Evolutionary conservation across 2,888 invertebrate species (phyloP).

Genomic region (Trisateles emortualis): DNA sequence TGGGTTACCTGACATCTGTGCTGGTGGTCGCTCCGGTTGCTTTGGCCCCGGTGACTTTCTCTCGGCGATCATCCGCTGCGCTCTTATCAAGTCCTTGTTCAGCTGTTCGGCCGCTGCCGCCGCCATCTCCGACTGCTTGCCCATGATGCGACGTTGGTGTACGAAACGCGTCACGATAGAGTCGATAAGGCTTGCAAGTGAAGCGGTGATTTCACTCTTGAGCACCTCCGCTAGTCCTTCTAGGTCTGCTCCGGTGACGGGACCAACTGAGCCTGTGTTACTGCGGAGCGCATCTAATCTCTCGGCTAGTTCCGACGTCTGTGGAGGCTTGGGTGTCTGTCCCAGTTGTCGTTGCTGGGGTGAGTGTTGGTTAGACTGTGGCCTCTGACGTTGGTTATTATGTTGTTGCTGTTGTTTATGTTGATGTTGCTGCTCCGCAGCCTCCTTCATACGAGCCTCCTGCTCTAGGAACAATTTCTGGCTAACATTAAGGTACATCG

Average conservation of each 20-base stretch:
- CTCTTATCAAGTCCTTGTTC: conserved; percentile 94
- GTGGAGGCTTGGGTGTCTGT: conserved; percentile 79
- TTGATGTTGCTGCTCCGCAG: conserved; percentile 81
- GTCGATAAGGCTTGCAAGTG: conserved; percentile 94
- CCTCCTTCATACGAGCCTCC: conserved; percentile 91
- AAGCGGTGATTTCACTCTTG: conserved; percentile 95
- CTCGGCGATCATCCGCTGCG: conserved; percentile 93
- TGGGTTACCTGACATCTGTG: conserved; percentile 87
- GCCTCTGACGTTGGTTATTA: conserved; percentile 86
- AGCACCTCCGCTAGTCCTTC: conserved; percentile 96
- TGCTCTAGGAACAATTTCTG: conserved; percentile 93
- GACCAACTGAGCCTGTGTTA: conserved; percentile 89
- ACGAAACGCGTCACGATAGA: conserved; percentile 94
- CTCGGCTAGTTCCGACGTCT: conserved; percentile 91
- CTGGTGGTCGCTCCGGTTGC: conserved; percentile 88
- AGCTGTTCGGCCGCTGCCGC: conserved; percentile 94
- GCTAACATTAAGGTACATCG: conserved; percentile 92
- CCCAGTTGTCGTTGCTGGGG: conserved; percentile 84
- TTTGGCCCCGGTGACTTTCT: conserved; percentile 93
- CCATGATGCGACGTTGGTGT: conserved; percentile 91
- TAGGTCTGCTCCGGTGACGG: conserved; percentile 92
- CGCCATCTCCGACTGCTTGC: conserved; percentile 93
- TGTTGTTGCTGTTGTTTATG: conserved; percentile 76
- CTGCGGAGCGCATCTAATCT: conserved; percentile 92
- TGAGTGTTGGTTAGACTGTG: conserved; percentile 87